phyloP scores from a whole-genome alignment of 2,888 invertebrate species.

The Troglohyphantes excavatus region DNA sequence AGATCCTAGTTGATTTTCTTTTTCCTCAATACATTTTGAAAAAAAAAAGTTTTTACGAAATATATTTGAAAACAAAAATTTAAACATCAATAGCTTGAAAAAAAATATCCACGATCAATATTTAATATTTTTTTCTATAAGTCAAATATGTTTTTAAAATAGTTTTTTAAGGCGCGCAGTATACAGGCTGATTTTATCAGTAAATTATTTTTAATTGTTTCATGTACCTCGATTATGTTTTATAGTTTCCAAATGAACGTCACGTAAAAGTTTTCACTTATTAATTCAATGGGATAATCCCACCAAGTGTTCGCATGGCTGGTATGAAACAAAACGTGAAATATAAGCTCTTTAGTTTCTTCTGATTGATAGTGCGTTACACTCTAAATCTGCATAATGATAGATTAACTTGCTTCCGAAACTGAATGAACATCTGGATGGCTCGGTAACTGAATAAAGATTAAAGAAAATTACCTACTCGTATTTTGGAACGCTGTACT shows the following conservation, averaged over 20 bases:
- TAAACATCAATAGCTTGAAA: no score
- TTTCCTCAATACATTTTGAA: no score
- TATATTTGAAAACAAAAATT: no score
- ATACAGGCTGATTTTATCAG: no score
- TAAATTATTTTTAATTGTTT: no score
- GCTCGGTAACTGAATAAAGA: not conserved
- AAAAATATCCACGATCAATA: no score
- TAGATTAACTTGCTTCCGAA: slow-evolving; percentile 22
- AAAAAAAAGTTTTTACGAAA: no score
- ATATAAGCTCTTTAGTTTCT: not conserved
- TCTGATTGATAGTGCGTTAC: slow-evolving; percentile 13
- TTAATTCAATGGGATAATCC: slow-evolving; percentile 13
- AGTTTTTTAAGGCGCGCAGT: no score
- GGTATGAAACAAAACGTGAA: not conserved
- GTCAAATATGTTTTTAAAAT: no score
- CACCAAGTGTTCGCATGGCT: not conserved
- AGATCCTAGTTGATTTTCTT: no score
- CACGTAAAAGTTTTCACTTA: slow-evolving; percentile 12
- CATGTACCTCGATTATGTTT: no score
- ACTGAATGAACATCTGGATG: slow-evolving; percentile 23
- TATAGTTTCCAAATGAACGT: not conserved
- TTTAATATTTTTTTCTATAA: no score
- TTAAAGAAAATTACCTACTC: not conserved
- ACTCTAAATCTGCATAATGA: slow-evolving; percentile 15
- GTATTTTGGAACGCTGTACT: not conserved